Conservation (phyloP, 2,113 vertebrate species). For the Strix uralensis region DNA sequence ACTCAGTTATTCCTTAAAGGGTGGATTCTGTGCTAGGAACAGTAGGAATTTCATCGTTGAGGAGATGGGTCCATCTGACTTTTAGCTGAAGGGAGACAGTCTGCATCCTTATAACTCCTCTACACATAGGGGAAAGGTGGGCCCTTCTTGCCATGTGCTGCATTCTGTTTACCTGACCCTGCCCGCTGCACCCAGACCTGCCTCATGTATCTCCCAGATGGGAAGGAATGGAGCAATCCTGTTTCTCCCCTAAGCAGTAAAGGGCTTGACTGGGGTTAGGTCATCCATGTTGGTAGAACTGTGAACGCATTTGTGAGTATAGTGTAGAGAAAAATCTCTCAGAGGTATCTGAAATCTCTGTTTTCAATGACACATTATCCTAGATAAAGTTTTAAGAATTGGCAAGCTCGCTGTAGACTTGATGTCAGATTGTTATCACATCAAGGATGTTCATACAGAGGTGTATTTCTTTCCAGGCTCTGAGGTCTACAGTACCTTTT, state of each 20-base stretch:
- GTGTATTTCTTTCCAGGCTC: not conserved
- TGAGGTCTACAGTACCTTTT: not conserved
- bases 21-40: not conserved
- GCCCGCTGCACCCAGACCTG: not conserved
- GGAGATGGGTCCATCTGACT: not conserved
- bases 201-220: not conserved
- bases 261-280: not conserved
- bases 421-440: not conserved
- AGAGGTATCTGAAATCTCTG: not conserved
- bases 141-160: not conserved
- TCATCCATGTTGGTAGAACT: not conserved
- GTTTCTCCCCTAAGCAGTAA: not conserved
- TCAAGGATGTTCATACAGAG: not conserved
- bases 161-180: not conserved
- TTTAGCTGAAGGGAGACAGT: not conserved
- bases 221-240: not conserved
- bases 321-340: not conserved
- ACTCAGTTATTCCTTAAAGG: not conserved
- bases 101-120: not conserved
- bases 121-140: rapidly evolving
- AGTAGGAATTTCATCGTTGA: not conserved
- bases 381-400: not conserved
- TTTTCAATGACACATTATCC: not conserved
- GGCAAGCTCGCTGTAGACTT: not conserved
- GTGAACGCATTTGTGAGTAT: not conserved